Base-by-base conservation (phyloP, 2,888 invertebrate species). In the Tribolium freemani region DNA sequence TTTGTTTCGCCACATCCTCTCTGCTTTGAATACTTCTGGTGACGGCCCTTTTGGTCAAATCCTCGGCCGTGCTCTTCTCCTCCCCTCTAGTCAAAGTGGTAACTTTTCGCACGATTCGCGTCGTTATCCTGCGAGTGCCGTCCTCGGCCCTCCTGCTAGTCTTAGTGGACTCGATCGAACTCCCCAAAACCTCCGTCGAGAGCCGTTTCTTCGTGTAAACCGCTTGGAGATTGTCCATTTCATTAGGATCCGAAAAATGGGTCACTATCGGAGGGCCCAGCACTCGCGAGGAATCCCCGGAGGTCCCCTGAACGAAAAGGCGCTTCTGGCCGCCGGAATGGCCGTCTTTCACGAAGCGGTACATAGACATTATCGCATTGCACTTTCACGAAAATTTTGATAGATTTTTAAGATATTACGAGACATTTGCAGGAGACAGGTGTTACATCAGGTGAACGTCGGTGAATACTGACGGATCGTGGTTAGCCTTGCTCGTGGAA, bases 11-110 rank as follows among this genome's bases (percentile, higher is more conserved):
- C 77, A 87, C 86, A 75, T 90, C 89, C 69, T 88, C 87, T 26
- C 88, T 88, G 73, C 89, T 88, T 78, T 90, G 89, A 73, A 91
- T 87, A 77, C 90, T 90, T 74, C 89, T 88, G 45, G 87, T 83
- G 16, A 86, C 84, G 5, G 90, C 91, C 69, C 89, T 88, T 83
- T 90, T 90, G 58, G 90, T 88, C 80, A 93, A 84, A 83, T 93
- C 92, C 83, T 95, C 93, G 44, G 92, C 88, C 26, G 90, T 89
- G 75, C 92, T 90, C 79, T 93, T 91, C 85, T 96, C 95, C 85
- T 96, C 96, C 46, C 95, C 96, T 10, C 96, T 90, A 75, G 95
- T 94, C 78, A 96, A 85, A 1, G 96, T 96, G 38, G 96, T 96
- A 80, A 96, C 95, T 86, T 96, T 96, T 75, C 95, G 90, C 61